Conservation (phyloP, 1,140 invertebrate species). For the Belonocnema kinseyi region DNA sequence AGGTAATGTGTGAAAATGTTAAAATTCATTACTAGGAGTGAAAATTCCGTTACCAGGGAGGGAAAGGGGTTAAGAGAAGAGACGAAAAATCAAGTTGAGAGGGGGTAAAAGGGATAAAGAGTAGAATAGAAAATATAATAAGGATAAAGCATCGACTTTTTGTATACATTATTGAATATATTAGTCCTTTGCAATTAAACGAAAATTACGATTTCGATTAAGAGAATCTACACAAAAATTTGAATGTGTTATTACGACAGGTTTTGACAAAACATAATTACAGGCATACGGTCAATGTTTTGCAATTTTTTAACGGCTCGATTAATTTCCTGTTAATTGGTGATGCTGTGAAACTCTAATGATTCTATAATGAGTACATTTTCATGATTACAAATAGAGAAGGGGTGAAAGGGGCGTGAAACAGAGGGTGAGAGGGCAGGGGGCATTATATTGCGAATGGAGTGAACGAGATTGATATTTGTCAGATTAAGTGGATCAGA, state of each 20-base stretch:
- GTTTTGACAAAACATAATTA: constrained; percentile 12
- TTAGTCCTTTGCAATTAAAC: no score
- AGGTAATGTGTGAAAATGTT: no score
- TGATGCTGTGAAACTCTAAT: not conserved
- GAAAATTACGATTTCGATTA: no score
- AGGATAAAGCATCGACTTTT: no score
- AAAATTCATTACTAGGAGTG: no score
- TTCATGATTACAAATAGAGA: not conserved
- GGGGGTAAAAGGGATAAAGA: no score
- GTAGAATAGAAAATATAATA: no score
- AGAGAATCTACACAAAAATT: no score
- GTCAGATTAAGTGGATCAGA: not conserved
- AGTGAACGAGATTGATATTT: not conserved
- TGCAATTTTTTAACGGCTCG: constrained; percentile 10
- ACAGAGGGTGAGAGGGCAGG: not conserved
- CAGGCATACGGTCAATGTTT: constrained; percentile 16
- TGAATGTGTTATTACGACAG: not conserved
- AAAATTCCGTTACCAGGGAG: no score
- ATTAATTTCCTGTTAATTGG: not conserved
- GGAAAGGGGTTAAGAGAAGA: no score
- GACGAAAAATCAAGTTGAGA: no score
- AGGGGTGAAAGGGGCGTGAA: not conserved
- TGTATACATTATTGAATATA: no score
- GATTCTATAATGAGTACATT: constrained; percentile 4
- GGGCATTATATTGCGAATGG: not conserved